Percentiles rank a stretch among this genome's conserved stretches.
phyloP scores from a whole-genome alignment of 2,888 invertebrate genomes.

The Drosophila helvetica region DNA sequence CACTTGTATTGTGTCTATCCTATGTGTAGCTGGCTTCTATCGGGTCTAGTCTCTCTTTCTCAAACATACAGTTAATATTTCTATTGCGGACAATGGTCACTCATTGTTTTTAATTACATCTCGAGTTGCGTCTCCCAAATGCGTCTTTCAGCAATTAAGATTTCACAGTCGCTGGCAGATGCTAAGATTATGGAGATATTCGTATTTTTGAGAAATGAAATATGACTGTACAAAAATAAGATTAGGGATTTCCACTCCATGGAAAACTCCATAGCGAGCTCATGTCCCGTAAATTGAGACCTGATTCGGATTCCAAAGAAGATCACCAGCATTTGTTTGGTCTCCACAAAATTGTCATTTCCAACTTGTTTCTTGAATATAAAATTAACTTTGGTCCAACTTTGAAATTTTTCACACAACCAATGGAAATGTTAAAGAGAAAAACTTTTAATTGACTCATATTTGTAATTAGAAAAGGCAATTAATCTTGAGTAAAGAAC shows the following conservation, averaged over 20 bases:
- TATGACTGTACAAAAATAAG: background rate
- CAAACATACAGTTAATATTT: slow-evolving; percentile 34
- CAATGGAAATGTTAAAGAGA: slow-evolving; percentile 41
- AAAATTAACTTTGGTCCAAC: slow-evolving; percentile 10
- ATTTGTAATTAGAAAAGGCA: slow-evolving; percentile 60
- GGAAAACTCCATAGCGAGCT: background rate
- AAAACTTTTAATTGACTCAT: slow-evolving; percentile 67
- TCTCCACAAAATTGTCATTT: slow-evolving; percentile 1
- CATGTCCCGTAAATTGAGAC: background rate
- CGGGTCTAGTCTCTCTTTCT: slow-evolving; percentile 25
- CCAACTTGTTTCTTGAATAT: background rate
- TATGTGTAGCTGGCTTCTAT: slow-evolving; percentile 15
- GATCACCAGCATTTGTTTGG: too few species aligned
- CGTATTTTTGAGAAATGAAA: background rate
- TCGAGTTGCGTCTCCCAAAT: slow-evolving; percentile 26
- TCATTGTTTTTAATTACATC: slow-evolving; percentile 68
- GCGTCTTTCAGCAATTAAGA: slow-evolving; percentile 46
- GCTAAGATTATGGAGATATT: background rate
- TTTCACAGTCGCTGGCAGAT: slow-evolving; percentile 21
- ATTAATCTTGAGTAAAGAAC: slow-evolving; percentile 59
- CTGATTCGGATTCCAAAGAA: background rate
- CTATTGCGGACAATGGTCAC: slow-evolving; percentile 65
- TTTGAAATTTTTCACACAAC: slow-evolving; percentile 22
- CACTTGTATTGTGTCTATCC: background rate
- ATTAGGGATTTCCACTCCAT: too few species aligned